Evolutionary conservation across 2,113 vertebrate genomes (phyloP).

Genomic region (Bucco capensis): DNA sequence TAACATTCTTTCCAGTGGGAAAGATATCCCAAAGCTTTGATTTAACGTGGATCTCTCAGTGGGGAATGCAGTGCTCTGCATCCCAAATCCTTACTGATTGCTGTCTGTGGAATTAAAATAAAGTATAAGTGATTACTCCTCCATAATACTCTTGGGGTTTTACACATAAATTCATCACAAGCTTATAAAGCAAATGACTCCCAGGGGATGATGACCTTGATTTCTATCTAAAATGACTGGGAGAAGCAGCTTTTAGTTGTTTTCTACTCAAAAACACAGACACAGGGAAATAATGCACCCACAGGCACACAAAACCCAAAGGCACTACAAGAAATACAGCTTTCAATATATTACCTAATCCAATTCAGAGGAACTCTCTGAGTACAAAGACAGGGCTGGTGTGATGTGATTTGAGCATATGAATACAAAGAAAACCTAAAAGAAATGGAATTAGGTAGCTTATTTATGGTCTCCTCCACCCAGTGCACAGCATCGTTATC

Average conservation of each 20-base stretch:
- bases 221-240: neutral
- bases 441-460: conserved; percentile 54
- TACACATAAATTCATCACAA: neutral
- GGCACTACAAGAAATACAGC: neutral
- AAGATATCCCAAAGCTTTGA: neutral
- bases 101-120: neutral
- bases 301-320: neutral
- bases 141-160: neutral
- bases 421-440: conserved; percentile 34
- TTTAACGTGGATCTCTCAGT: neutral
- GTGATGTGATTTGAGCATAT: neutral
- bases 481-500: conserved; percentile 1
- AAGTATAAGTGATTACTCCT: neutral
- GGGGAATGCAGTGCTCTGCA: neutral
- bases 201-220: neutral
- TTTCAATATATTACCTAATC: conserved; percentile 25
- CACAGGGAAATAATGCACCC: neutral
- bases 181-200: neutral
- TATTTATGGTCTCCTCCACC: conserved; percentile 38
- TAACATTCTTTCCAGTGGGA: neutral
- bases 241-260: neutral
- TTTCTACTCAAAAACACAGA: neutral
- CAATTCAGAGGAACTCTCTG: neutral
- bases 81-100: neutral
- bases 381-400: conserved; percentile 5